Conservation (phyloP, 2,113 vertebrate species). For the Eurypyga helias region DNA sequence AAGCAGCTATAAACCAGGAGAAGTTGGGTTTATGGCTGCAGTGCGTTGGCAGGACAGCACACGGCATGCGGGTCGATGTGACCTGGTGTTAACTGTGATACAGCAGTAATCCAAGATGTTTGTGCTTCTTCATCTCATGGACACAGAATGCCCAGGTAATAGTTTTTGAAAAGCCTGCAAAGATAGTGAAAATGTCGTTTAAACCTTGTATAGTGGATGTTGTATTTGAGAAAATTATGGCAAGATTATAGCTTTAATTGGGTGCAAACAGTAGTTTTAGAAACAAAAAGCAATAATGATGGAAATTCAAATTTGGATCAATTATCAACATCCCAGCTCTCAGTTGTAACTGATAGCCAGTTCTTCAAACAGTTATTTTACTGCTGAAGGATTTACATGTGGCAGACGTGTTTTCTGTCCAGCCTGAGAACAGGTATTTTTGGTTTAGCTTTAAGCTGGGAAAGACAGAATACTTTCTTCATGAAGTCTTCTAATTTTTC, state of each 20-base stretch:
- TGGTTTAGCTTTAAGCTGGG: not conserved
- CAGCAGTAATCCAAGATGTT: not conserved
- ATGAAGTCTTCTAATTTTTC: not conserved
- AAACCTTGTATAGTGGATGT: not conserved
- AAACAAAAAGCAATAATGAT: not conserved
- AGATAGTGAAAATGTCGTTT: not conserved
- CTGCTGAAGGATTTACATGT: not conserved
- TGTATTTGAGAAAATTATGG: not conserved
- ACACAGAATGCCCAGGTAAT: fast-evolving
- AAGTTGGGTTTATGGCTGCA: not conserved
- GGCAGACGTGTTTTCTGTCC: not conserved
- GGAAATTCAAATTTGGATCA: not conserved
- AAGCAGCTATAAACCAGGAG: too few species aligned
- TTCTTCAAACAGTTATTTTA: not conserved
- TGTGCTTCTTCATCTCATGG: not conserved
- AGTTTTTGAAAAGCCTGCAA: not conserved
- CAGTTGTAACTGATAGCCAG: not conserved
- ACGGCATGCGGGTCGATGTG: not conserved
- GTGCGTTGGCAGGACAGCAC: not conserved
- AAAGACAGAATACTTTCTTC: not conserved
- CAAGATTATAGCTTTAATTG: not conserved
- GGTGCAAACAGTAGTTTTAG: not conserved
- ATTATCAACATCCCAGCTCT: not conserved
- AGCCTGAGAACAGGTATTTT: not conserved
- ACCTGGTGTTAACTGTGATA: not conserved